phyloP scores from a whole-genome alignment of 37 sponge, comb jelly and placozoan genomes.

The Aphrocallistes beatrix region DNA sequence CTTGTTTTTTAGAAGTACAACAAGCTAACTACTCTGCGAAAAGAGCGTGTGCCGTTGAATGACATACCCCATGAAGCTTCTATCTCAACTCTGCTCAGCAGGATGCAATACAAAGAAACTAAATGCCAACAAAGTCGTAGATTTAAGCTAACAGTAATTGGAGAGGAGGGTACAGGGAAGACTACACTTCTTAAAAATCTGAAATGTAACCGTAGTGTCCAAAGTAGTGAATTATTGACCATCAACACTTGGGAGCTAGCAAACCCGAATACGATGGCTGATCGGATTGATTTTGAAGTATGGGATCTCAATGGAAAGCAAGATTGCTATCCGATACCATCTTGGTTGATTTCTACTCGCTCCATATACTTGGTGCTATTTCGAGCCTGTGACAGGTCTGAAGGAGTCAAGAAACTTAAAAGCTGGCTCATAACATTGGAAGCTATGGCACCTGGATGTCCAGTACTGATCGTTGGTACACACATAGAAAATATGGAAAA shows the following conservation, averaged over 20 bases:
- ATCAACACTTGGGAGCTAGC: not conserved
- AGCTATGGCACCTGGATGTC: slow-evolving; percentile 8
- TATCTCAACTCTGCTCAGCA: not conserved
- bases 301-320: not conserved
- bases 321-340: not conserved
- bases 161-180: not conserved
- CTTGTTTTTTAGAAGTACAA: not conserved
- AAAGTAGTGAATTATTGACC: not conserved
- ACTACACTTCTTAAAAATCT: not conserved
- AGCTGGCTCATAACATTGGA: not conserved
- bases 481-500: not conserved
- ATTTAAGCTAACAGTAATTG: not conserved
- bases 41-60: not conserved
- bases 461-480: not conserved
- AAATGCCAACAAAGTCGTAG: not conserved
- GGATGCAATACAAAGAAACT: not conserved
- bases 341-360: not conserved
- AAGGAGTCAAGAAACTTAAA: not conserved
- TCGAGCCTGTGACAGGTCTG: not conserved
- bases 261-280: not conserved
- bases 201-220: not conserved
- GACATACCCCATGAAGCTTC: not conserved
- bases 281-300: not conserved
- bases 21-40: not conserved
- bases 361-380: not conserved